Conservation (phyloP, 2,888 invertebrate species). For the Drosophila paranaensis region DNA sequence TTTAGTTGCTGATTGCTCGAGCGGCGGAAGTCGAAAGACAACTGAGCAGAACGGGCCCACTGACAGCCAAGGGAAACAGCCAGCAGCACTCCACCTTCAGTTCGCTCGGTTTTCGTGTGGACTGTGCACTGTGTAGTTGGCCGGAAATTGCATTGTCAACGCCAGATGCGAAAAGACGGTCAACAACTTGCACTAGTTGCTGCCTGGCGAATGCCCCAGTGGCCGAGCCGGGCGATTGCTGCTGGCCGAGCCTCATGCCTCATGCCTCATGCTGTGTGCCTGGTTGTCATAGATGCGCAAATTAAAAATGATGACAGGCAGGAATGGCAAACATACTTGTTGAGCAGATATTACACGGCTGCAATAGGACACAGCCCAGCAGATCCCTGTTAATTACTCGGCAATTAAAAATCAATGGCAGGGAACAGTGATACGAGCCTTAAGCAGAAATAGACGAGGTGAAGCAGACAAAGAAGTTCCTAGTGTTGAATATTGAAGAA, state of each 20-base stretch:
- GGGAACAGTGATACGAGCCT: not conserved
- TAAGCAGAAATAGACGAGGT: not conserved
- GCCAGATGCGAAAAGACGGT: constrained; percentile 53
- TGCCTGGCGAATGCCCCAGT: constrained; percentile 15
- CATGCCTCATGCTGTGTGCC: not conserved
- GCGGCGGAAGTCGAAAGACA: constrained; percentile 27
- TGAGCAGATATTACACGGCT: constrained; percentile 6
- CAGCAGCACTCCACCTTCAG: constrained; percentile 13
- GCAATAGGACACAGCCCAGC: not conserved
- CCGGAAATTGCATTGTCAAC: constrained; percentile 76
- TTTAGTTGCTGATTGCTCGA: constrained; percentile 59
- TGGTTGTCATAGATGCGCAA: constrained; percentile 64
- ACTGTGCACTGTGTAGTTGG: constrained; percentile 39
- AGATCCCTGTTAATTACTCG: not conserved
- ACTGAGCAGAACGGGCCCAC: constrained; percentile 24
- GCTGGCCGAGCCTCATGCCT: constrained; percentile 11
- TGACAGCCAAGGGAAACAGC: constrained; percentile 44
- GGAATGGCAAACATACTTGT: constrained; percentile 3
- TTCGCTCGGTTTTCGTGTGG: constrained; percentile 33
- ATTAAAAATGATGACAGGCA: constrained; percentile 68
- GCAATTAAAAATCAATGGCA: constrained; percentile 10
- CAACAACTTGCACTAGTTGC: constrained; percentile 18
- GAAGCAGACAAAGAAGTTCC: too few species aligned
- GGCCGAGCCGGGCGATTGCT: constrained; percentile 4
- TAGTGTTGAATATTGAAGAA: too few species aligned